A percentile compares a stretch with the other conserved stretches of the same genome.
Conservation (phyloP, 2,113 vertebrate species). For the Phyllostomus hastatus region DNA sequence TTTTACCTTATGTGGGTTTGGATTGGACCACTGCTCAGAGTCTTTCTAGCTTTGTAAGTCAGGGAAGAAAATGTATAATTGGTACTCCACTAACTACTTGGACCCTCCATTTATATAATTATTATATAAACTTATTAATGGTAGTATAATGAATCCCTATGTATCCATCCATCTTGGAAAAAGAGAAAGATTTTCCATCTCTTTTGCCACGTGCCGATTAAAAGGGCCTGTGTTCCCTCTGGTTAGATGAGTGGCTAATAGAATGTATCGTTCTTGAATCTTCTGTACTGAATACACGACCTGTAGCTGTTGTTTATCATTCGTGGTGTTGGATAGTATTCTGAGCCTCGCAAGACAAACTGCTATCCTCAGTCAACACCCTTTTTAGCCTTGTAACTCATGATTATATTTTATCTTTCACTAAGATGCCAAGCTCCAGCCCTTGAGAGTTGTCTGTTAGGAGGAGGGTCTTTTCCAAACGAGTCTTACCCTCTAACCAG, state of each 20-base stretch:
- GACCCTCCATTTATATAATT: neutral
- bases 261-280: neutral
- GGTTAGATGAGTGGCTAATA: neutral
- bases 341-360: neutral
- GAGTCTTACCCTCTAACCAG: constrained; percentile 1
- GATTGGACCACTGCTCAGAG: neutral
- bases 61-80: neutral
- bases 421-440: neutral
- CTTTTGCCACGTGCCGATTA: neutral
- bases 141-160: neutral
- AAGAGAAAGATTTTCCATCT: neutral
- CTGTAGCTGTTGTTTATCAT: neutral
- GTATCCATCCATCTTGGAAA: neutral
- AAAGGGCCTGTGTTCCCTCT: neutral
- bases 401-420: constrained; percentile 1
- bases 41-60: neutral
- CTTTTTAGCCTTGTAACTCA: neutral
- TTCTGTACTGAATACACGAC: neutral
- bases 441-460: too few species aligned
- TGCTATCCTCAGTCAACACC: neutral
- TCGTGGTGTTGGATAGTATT: neutral
- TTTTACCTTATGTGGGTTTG: neutral
- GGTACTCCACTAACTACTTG: neutral
- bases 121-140: neutral
- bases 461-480: neutral